phyloP scores from a whole-genome alignment of 2,113 vertebrate genomes.

The cattle (Bos taurus) region DNA sequence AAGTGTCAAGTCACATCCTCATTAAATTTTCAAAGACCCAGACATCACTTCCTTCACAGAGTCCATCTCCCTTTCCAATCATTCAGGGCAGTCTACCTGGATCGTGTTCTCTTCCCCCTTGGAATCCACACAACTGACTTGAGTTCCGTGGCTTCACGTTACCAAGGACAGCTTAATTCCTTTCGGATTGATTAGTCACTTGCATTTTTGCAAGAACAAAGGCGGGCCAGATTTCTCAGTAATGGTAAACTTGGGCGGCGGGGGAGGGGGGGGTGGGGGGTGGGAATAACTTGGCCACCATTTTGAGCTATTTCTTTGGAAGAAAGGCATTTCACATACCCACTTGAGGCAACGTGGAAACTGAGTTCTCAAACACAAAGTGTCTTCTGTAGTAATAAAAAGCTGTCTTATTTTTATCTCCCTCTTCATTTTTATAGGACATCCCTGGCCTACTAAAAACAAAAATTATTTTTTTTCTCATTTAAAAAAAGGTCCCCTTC shows the following conservation, averaged over 20 bases:
- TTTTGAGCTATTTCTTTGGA: not conserved
- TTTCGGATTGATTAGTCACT: conserved; percentile 44
- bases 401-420: conserved; percentile 15
- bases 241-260: not conserved
- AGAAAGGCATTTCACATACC: not conserved
- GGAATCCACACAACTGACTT: not conserved
- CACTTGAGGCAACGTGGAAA: not conserved
- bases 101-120: not conserved
- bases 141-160: not conserved
- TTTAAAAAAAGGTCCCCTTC: not conserved
- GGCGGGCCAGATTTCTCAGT: not conserved
- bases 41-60: not conserved
- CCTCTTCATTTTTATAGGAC: conserved; percentile 35
- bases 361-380: not conserved
- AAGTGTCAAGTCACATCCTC: conserved; percentile 7
- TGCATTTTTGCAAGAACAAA: conserved; percentile 42
- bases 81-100: not conserved
- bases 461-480: not conserved
- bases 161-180: conserved; percentile 25
- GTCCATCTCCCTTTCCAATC: not conserved
- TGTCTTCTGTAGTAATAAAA: not conserved
- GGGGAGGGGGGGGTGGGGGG: not conserved
- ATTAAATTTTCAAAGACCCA: conserved; percentile 57
- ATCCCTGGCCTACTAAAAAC: conserved; percentile 18
- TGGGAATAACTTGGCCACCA: not conserved